Percentiles rank a stretch among this genome's conserved stretches.
Conservation (phyloP, 2,797 vertebrate genomes). For the Discoglossus pictus region DNA sequence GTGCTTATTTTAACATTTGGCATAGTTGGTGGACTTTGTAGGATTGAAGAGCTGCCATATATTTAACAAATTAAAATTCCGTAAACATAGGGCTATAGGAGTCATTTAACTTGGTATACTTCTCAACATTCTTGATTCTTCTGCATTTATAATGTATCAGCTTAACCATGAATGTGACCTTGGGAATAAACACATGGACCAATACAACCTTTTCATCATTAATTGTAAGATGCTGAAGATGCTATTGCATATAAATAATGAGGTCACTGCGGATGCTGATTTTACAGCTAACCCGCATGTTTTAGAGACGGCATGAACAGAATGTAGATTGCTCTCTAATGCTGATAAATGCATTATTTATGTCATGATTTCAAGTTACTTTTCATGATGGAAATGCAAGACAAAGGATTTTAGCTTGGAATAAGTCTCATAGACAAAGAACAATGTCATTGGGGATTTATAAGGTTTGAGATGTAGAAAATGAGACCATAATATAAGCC, state of each 20-base stretch:
- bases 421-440: neutral
- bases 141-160: neutral
- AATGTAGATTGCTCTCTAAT: neutral
- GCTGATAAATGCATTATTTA: neutral
- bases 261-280: neutral
- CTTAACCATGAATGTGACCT: neutral
- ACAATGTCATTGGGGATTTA: too few relatives aligned
- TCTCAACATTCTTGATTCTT: too few relatives aligned
- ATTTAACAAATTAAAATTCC: too few relatives aligned
- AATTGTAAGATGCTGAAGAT: neutral
- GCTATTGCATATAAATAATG: neutral
- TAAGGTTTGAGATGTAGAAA: too few relatives aligned
- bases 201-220: neutral
- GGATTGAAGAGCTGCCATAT: too few relatives aligned
- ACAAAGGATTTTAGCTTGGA: neutral
- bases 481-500: too few relatives aligned
- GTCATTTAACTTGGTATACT: too few relatives aligned
- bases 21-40: too few relatives aligned
- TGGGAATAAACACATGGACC: neutral
- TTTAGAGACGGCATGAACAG: neutral
- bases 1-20: too few relatives aligned
- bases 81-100: too few relatives aligned
- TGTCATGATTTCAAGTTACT: neutral
- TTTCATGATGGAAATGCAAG: neutral
- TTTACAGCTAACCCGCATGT: neutral